Conservation (phyloP, 2,113 vertebrate species). For the Eubucco bourcierii region DNA sequence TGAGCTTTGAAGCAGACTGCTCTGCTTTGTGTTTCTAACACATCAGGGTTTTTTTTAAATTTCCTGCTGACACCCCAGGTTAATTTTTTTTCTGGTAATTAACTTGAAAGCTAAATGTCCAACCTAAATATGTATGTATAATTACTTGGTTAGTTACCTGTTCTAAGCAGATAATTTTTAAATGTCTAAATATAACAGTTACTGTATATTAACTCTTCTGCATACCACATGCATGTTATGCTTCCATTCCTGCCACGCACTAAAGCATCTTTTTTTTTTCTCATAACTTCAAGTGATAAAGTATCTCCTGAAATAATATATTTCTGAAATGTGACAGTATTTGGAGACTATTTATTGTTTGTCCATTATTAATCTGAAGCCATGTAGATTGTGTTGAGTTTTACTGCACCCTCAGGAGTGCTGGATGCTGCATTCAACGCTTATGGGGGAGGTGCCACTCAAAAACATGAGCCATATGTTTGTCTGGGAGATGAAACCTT, state of each 20-base stretch:
- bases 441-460: not conserved
- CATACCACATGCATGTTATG: not conserved
- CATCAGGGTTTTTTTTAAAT: not conserved
- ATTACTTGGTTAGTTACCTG: slow-evolving; percentile 33
- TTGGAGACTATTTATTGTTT: not conserved
- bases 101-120: slow-evolving; percentile 37
- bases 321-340: not conserved
- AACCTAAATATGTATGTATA: slow-evolving; percentile 3
- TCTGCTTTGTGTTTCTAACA: slow-evolving; percentile 21
- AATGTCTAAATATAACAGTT: not conserved
- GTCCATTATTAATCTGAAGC: not conserved
- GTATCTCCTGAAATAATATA: not conserved
- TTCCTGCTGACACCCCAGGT: slow-evolving; percentile 25
- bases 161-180: slow-evolving; percentile 17
- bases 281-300: not conserved
- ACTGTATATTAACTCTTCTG: not conserved
- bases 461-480: not conserved
- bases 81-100: slow-evolving; percentile 45
- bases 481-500: not conserved
- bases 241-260: not conserved
- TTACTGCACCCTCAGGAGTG: not conserved
- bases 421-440: not conserved
- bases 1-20: not conserved
- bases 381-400: not conserved
- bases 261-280: not conserved